Evolutionary conservation across 2,797 vertebrate species (phyloP).

Genomic region (Falco biarmicus): DNA sequence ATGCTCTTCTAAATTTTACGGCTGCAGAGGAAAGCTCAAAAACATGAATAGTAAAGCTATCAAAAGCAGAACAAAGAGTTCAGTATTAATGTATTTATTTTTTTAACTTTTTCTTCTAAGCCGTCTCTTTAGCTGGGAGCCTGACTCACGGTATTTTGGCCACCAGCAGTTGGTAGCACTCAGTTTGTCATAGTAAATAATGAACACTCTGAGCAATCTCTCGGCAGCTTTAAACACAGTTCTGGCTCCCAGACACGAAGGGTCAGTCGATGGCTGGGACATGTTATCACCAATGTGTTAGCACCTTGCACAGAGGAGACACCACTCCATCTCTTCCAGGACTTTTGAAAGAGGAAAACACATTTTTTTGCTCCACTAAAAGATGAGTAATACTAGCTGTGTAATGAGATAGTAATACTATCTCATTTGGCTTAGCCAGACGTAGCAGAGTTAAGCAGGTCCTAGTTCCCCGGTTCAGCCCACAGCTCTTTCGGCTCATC

Average conservation of each 20-base stretch:
- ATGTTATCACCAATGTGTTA: accelerated
- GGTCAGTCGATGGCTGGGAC: not conserved
- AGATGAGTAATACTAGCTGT: accelerated
- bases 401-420: no score
- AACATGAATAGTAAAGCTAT: not conserved
- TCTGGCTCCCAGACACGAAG: not conserved
- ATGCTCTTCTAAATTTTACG: not conserved
- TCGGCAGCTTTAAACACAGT: not conserved
- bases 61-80: not conserved
- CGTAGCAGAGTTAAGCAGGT: accelerated
- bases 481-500: not conserved
- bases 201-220: accelerated
- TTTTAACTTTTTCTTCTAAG: not conserved
- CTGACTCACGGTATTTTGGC: not conserved
- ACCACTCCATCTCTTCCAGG: not conserved
- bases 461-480: not conserved
- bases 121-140: not conserved
- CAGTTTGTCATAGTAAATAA: not conserved
- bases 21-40: not conserved
- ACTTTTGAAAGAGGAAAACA: not conserved
- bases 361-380: not conserved
- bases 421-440: not conserved
- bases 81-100: not conserved
- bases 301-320: not conserved
- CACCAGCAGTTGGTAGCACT: not conserved